Evolutionary conservation across 2,113 vertebrate species (phyloP).

Genomic region (Tiliqua scincoides): DNA sequence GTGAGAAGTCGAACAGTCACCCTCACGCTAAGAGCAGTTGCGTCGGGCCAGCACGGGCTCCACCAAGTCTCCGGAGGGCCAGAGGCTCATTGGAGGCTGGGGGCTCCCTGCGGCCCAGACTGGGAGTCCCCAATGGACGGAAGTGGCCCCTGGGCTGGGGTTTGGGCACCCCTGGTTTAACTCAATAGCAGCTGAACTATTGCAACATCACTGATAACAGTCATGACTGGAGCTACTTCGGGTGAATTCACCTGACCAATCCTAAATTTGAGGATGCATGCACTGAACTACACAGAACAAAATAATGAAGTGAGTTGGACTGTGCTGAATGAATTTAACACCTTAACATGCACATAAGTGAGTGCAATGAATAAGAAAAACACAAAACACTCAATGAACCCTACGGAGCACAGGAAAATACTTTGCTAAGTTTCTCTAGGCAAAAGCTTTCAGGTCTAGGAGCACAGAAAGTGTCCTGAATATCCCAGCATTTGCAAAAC

Average conservation of each 20-base stretch:
- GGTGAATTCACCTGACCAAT: not conserved
- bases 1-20: too few species aligned
- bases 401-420: not conserved
- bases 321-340: not conserved
- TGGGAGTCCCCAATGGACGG: too few species aligned
- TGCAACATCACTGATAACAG: too few species aligned
- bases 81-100: too few species aligned
- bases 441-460: not conserved
- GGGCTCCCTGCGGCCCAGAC: too few species aligned
- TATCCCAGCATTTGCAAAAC: not conserved
- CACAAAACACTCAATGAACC: not conserved
- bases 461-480: not conserved
- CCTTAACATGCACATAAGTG: not conserved
- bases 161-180: too few species aligned
- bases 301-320: not conserved
- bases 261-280: not conserved
- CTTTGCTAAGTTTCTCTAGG: not conserved
- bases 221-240: not conserved
- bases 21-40: too few species aligned
- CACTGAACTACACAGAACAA: not conserved
- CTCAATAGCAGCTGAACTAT: not conserved
- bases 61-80: too few species aligned
- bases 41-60: too few species aligned
- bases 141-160: too few species aligned
- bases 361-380: not conserved